Evolutionary conservation across 2,113 vertebrate genomes (phyloP), one percentile per base, ranked within the genome.

Genomic region (Saccopteryx bilineata): DNA sequence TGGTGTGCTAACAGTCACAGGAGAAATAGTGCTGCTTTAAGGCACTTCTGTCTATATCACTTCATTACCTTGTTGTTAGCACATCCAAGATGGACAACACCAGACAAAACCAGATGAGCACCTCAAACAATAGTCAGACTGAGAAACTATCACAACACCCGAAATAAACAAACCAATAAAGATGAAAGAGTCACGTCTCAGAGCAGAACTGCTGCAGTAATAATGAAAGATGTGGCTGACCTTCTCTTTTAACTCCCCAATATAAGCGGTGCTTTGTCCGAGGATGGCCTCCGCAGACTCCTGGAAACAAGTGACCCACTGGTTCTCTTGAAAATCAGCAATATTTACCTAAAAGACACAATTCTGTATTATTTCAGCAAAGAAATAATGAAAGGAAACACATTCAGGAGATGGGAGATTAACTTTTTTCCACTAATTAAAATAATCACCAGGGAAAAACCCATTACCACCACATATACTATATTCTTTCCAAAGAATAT

Each of bases 271-370:
- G 0, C 98, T 99, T 90, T 99, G 99, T 90, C 99, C 99, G 75
- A 99, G 98, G 96, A 99, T 99, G 88, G 99, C 98, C 98, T 99
- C 99, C 4, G 99, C 99, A 60, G 98, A 97, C 56, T 99, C 99
- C 97, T 99, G 99, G 98, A 99, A 99, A 97, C 99, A 99, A 11
- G 99, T 99, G 96, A 99, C 98, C 99, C 99, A 99, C 98, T 99
- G 99, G 97, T 99, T 99, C 90, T 99, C 99, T 0, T 98, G 98
- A 82, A 99, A 99, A 97, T 99, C 99, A 17, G 99, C 99, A 96
- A 99, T 98, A 97, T 99, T 99, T 91, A 98, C 99, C 99, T 99
- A 98, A 85, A 79, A 87, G 80, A 97, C 46, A 96, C 89, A 84
- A 86, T 7, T 79, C 54, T 28, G 39, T 26, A 15, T 95, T 90